Evolutionary conservation across 1,140 invertebrate genomes (phyloP).

Genomic region (Trichonephila clavipes): DNA sequence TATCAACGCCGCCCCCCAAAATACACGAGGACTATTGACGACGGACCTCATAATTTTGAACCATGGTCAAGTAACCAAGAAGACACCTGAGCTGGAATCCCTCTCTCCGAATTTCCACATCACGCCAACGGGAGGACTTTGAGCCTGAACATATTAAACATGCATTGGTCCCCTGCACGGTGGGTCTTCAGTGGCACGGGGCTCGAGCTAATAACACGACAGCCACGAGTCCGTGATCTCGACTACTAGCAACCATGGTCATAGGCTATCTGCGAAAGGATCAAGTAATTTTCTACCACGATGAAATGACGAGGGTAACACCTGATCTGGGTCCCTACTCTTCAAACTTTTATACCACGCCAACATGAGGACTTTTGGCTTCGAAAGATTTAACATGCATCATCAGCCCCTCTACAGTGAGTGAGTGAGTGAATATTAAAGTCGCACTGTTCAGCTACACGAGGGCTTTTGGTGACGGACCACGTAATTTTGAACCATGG

Average conservation of each 20-base stretch:
- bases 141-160: background rate
- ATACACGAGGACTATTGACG: background rate
- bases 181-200: background rate
- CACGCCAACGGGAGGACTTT: background rate
- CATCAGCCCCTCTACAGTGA: no score
- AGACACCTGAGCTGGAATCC: background rate
- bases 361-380: no score
- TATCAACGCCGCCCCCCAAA: background rate
- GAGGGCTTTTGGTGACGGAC: no score
- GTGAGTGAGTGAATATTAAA: no score
- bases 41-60: background rate
- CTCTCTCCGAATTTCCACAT: background rate
- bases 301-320: no score
- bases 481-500: no score
- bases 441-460: no score
- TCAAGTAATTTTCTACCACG: no score
- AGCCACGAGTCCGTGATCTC: background rate
- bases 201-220: background rate
- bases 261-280: no score
- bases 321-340: no score
- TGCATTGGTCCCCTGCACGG: background rate
- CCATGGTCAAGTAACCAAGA: background rate
- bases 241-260: background rate
- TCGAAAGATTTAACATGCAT: no score
- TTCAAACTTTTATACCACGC: no score